phyloP scores from a whole-genome alignment of 1,140 invertebrate genomes.

The Diprion similis region DNA sequence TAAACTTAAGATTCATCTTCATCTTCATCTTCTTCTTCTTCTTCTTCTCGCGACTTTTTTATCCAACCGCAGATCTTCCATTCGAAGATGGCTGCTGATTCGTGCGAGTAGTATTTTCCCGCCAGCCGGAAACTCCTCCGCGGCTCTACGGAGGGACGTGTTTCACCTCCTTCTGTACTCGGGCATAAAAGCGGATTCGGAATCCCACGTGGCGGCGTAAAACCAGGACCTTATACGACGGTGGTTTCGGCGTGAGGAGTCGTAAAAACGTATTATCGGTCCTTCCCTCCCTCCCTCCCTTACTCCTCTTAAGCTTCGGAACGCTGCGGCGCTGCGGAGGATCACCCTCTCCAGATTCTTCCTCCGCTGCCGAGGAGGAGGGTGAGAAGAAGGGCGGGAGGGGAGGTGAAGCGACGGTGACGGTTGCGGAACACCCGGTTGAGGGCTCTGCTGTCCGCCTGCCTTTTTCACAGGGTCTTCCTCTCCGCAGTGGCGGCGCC shows the following conservation, averaged over 20 bases:
- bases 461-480: background rate
- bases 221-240: constrained; percentile 28
- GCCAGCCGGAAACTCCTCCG: too few relatives aligned
- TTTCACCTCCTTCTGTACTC: too few relatives aligned
- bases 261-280: constrained; percentile 39
- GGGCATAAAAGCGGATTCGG: too few relatives aligned
- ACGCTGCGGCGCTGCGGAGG: too few relatives aligned
- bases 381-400: background rate
- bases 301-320: background rate
- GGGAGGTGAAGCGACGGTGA: background rate
- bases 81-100: too few relatives aligned
- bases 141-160: too few relatives aligned
- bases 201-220: constrained; percentile 1
- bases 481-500: constrained; percentile 16
- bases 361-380: constrained; percentile 18
- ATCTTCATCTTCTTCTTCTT: too few relatives aligned
- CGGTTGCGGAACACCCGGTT: background rate
- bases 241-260: constrained; percentile 24
- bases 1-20: too few relatives aligned
- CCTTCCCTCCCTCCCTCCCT: constrained; percentile 17
- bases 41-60: too few relatives aligned
- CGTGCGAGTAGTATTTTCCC: too few relatives aligned
- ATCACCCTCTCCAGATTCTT: too few relatives aligned
- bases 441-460: background rate
- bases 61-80: too few relatives aligned